These are phyloP conservation scores for Drosophila demipolita DNA, from an alignment of 2,888 invertebrate species.

Conservation along the genomic window DNA sequence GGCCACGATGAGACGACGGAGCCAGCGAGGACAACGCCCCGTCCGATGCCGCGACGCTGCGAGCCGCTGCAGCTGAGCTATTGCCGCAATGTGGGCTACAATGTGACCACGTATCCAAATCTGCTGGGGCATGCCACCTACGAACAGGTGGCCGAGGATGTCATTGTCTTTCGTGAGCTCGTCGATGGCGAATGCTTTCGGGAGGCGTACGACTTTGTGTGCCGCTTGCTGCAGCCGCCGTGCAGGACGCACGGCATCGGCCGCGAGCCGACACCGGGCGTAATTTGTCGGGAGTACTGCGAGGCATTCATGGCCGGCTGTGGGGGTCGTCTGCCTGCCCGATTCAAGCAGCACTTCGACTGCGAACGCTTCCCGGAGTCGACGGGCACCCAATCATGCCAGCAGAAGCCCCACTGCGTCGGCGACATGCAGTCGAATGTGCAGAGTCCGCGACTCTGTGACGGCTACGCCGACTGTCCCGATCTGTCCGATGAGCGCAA, in stretches of 20 bases:
- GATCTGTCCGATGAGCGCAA: conserved; percentile 92
- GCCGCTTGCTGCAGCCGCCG: conserved; percentile 93
- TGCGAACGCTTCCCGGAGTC: conserved; percentile 93
- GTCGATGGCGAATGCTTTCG: conserved; percentile 96
- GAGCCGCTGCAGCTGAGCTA: conserved; percentile 88
- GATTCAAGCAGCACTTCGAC: conserved; percentile 90
- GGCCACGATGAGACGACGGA: conserved; percentile 84
- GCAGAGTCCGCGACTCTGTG: conserved; percentile 92
- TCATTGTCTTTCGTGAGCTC: conserved; percentile 93
- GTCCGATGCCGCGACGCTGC: conserved; percentile 89
- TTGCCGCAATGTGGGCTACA: conserved; percentile 91
- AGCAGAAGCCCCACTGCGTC: conserved; percentile 93
- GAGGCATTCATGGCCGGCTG: conserved; percentile 93
- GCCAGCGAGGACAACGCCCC: conserved; percentile 85
- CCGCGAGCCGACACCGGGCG: conserved; percentile 81
- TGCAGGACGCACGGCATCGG: conserved; percentile 89
- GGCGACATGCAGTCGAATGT: conserved; percentile 90
- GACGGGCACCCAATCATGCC: conserved; percentile 90
- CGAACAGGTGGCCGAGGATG: conserved; percentile 89
- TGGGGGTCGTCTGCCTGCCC: conserved; percentile 90
- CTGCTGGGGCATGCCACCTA: conserved; percentile 87
- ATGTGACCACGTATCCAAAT: conserved; percentile 94
- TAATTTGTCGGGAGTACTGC: conserved; percentile 92
- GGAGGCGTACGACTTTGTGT: conserved; percentile 95
- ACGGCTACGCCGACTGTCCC: conserved; percentile 94